Base-by-base conservation (phyloP, 1,140 invertebrate species). In the Schmidtea mediterranea region DNA sequence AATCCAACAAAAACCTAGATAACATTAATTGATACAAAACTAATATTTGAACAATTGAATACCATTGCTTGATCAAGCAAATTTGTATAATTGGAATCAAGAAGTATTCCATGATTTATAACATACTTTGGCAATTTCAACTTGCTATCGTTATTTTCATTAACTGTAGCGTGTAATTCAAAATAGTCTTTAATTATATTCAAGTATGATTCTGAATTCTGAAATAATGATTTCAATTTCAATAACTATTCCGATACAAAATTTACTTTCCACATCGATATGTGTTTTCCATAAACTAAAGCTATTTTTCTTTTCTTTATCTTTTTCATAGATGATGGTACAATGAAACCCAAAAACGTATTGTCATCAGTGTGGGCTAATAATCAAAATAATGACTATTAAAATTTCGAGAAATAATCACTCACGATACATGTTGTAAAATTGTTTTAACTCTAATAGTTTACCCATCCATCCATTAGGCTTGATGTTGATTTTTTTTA, bases 341-440 rank as follows among this genome's bases (percentile, higher is more conserved):
- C 65, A 9, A 66, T 61, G 55, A 67, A 68, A 13, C 66, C 66
- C 55, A 68, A 60, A 49, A 69, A 69, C 0, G 63, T 63, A 53
- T 68, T 68, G 51, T 69, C 66, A 43, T 63, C 61, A 15, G 63
- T 65, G 49, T 68, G 66, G 47, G 66, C 61, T 65, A 53, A 5
- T 55, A 57, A 43, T 50, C 15, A 12, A 47, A 19, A 43, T n/a
- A n/a, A n/a, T n/a, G n/a, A n/a, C n/a, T n/a, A n/a, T n/a, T n/a
- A n/a, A n/a, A n/a, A n/a, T n/a, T n/a, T n/a, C n/a, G n/a, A n/a
- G n/a, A n/a, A n/a, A 32, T 6, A 32, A 32, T 32, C 43, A 58
- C 61, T 60, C 57, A 65, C 62, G 67, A 47, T 67, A 68, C 62
- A 69, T 63, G 18, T 60, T 68, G 49, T 61, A 65, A 51, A 68